A percentile compares a stretch with the other conserved stretches of the same genome.
Evolutionary conservation across 2,113 vertebrate genomes (phyloP).

Genomic region (Oreochromis tanganicae): DNA sequence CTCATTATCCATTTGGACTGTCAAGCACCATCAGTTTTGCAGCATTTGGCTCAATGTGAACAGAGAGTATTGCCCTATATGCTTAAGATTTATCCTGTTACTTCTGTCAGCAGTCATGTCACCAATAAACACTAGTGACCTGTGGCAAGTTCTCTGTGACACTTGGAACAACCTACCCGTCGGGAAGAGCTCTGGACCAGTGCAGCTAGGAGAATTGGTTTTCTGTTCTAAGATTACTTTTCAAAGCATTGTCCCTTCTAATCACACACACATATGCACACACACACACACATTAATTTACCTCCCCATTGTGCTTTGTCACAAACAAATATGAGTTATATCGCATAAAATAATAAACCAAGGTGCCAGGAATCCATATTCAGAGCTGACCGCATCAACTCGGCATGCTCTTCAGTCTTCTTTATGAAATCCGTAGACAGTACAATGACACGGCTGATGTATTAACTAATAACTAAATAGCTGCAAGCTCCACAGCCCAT

Average conservation of each 20-base stretch:
- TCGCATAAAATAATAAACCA: background rate
- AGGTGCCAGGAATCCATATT: background rate
- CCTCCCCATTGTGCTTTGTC: background rate
- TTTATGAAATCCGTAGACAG: background rate
- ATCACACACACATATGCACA: background rate
- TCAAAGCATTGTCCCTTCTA: background rate
- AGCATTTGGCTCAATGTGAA: background rate
- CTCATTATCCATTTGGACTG: background rate
- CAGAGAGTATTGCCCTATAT: background rate
- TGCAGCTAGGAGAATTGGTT: background rate
- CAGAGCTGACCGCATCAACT: background rate
- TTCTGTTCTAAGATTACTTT: background rate
- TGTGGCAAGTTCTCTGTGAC: background rate
- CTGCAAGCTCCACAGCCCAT: background rate
- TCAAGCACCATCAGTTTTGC: background rate
- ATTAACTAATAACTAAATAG: constrained; percentile 34
- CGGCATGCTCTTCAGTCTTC: background rate
- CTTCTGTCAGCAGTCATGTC: background rate
- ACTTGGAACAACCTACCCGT: background rate
- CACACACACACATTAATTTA: background rate
- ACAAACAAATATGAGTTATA: background rate
- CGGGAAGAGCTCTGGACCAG: background rate
- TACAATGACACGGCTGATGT: constrained; percentile 16
- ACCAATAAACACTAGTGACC: background rate
- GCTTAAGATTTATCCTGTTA: background rate